Base-by-base conservation (phyloP, 1,140 invertebrate genomes). In the Bactericera cockerelli region DNA sequence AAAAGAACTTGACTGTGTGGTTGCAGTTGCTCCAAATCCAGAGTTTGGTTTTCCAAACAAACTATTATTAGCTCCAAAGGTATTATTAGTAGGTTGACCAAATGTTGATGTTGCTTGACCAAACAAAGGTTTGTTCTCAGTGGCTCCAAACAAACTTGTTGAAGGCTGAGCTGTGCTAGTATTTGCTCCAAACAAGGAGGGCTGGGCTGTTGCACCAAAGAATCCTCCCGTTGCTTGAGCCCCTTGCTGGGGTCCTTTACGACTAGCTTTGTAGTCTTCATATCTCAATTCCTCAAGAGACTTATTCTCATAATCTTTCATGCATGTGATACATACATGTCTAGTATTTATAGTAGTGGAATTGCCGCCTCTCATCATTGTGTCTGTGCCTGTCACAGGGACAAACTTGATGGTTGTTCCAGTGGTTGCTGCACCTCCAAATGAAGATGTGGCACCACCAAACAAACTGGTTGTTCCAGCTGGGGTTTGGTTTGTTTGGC, bases 251-350 rank as follows among this genome's bases (percentile, higher is more conserved):
- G 74, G 73, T 31, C 89, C 89, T 76, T 96, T 97, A 11, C 93
- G 74, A 58, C 89, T 89, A 11, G 86, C 86, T 31, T 78, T 70
- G 73, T 98, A 98, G 75, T 99, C 95, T 72, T 98, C 94, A 24
- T 89, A 72, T 54, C 94, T 76, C 1, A 99, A 71, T 72, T 98
- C 94, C 73, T 97, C 93, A 24, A 98, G 71, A 1, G 89, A 93
- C 75, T 98, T 98, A 22, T 68, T 74, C 68, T 98, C 93, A 73
- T 98, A 98, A 68, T 98, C 93, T 75, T 97, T 95, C 94, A 97
- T 98, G 61, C 87, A 89, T 2, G 90, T 93, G 38, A 98, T 98
- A 69, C 92, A 96, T 69, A 95, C 89, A 71, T 96, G 91, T 65
- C 87, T 81, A 1, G 91, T 97, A 59, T 80, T 87, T 62, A 98